Conservation (phyloP, 2,113 vertebrate genomes). For the Corythaixoides concolor region DNA sequence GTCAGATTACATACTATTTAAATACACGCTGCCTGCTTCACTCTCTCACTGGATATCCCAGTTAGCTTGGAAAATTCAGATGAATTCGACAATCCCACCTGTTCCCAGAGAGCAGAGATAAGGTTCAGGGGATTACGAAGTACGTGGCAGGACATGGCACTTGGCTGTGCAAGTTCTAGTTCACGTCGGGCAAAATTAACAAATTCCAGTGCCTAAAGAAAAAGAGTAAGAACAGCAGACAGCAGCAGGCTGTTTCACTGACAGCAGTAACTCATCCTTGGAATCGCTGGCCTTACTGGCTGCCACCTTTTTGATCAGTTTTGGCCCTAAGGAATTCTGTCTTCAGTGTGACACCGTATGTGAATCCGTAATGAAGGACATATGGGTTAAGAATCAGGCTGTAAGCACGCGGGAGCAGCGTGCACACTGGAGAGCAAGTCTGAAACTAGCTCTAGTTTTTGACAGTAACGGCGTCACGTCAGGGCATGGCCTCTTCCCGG, state of each 20-base stretch:
- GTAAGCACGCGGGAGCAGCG: neutral
- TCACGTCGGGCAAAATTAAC: neutral
- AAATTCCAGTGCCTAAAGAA: neutral
- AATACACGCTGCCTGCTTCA: neutral
- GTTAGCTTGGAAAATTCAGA: neutral
- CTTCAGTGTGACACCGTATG: neutral
- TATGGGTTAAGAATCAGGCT: neutral
- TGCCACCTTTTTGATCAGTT: neutral
- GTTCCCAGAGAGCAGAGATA: neutral
- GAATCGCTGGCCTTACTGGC: neutral
- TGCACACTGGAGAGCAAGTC: neutral
- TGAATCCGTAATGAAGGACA: neutral
- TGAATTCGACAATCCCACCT: neutral
- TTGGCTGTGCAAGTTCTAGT: neutral
- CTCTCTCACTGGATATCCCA: neutral
- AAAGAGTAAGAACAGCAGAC: neutral
- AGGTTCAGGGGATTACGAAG: neutral
- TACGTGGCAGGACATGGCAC: accelerated
- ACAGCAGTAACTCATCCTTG: neutral
- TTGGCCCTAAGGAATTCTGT: neutral
- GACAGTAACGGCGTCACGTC: neutral
- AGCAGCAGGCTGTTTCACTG: neutral
- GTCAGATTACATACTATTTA: neutral
- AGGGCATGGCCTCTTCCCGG: neutral
- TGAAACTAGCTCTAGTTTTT: neutral